phyloP scores from a whole-genome alignment of 1,140 invertebrate species.

The Euwallacea similis region DNA sequence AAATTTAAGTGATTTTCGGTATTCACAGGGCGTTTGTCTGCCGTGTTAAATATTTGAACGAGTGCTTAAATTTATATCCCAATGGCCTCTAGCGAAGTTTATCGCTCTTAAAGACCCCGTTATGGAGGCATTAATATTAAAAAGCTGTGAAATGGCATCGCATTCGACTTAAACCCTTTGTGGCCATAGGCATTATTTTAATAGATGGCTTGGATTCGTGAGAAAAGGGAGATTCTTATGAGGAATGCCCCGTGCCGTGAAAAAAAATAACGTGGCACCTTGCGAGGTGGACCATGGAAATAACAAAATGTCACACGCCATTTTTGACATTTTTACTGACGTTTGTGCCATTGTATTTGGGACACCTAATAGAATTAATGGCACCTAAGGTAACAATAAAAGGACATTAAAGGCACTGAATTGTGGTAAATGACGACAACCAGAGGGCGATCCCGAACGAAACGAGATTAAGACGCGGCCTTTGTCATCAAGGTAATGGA shows the following conservation, averaged over 20 bases:
- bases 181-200: neutral
- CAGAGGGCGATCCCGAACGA: neutral
- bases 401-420: neutral
- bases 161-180: conserved; percentile 9
- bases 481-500: conserved; percentile 33
- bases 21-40: conserved; percentile 15
- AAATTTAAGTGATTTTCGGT: conserved; percentile 27
- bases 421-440: conserved; percentile 27
- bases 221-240: too few relatives aligned
- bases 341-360: too few relatives aligned
- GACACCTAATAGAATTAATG: too few relatives aligned
- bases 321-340: too few relatives aligned
- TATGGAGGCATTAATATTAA: conserved; percentile 30
- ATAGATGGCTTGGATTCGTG: too few relatives aligned
- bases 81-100: conserved; percentile 14
- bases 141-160: neutral
- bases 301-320: too few relatives aligned
- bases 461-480: conserved; percentile 26
- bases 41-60: conserved; percentile 23
- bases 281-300: too few relatives aligned
- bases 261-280: too few relatives aligned
- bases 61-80: conserved; percentile 15
- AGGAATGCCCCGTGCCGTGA: too few relatives aligned
- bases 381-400: too few relatives aligned
- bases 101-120: conserved; percentile 23